phyloP scores from a whole-genome alignment of 2,888 invertebrate genomes.

The Hypolimnas misippus region DNA sequence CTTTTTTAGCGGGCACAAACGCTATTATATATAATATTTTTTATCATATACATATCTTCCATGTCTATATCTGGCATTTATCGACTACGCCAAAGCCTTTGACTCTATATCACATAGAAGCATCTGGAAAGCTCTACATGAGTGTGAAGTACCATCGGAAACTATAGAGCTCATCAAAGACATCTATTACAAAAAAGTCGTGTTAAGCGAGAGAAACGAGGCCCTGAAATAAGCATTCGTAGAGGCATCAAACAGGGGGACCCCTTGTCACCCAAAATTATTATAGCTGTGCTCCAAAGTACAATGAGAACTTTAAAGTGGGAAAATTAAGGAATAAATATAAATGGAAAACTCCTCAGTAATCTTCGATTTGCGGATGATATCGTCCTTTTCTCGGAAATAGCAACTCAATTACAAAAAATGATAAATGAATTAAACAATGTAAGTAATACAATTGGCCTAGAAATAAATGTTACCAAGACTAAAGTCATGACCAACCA shows the following conservation, averaged over 20 bases:
- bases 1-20: too few species aligned
- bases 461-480: background rate
- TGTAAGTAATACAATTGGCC: background rate
- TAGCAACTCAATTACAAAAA: constrained; percentile 1
- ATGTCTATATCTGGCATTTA: background rate
- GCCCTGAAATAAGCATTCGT: constrained; percentile 1
- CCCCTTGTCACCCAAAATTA: constrained; percentile 9
- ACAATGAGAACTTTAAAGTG: constrained; percentile 14
- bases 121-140: background rate
- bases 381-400: constrained; percentile 9
- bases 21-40: too few species aligned
- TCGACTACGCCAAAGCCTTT: background rate
- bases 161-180: background rate
- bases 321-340: constrained; percentile 24
- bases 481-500: too few species aligned
- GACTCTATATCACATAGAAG: background rate
- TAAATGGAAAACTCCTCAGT: constrained; percentile 20
- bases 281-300: constrained; percentile 11
- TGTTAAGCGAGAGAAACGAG: background rate
- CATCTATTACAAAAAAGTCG: background rate
- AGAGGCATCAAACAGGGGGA: constrained; percentile 17
- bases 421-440: background rate
- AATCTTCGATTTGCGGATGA: constrained; percentile 36
- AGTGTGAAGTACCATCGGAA: too few species aligned
- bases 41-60: too few species aligned